Conservation (phyloP, 2,113 vertebrate species). For the Erythrolamprus reginae region DNA sequence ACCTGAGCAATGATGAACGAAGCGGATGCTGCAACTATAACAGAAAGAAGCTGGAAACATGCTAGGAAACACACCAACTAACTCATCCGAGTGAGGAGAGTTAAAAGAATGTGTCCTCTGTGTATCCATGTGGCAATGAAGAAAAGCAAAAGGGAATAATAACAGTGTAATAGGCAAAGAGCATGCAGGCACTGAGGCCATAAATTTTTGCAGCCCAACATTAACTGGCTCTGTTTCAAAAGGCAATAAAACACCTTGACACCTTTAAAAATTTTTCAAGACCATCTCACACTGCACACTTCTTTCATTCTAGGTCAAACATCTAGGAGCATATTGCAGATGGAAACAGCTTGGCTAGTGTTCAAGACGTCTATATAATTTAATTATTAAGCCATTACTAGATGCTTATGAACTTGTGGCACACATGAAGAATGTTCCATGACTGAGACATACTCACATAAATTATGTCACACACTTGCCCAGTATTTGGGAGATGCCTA, state of each 20-base stretch:
- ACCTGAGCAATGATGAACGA: not conserved
- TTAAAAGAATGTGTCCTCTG: not conserved
- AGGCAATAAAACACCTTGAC: not conserved
- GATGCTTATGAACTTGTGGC: not conserved
- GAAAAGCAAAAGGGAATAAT: not conserved
- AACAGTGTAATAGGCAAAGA: not conserved
- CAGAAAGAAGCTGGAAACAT: not conserved
- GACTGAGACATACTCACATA: not conserved
- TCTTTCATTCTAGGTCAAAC: not conserved
- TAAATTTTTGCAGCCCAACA: not conserved
- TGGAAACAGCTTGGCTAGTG: not conserved
- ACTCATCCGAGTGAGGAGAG: not conserved
- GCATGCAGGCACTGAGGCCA: not conserved
- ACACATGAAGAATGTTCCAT: not conserved
- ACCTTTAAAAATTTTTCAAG: not conserved
- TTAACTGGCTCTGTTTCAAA: not conserved
- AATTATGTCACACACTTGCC: not conserved
- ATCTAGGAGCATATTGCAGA: not conserved
- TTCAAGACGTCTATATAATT: not conserved
- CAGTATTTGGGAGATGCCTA: not conserved
- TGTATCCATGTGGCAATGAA: not conserved
- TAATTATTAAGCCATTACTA: not conserved
- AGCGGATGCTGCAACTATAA: not conserved
- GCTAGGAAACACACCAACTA: not conserved
- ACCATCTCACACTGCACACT: not conserved